Percentiles rank a stretch among this genome's conserved stretches.
These are phyloP conservation scores for Holocentrus rufus DNA, from an alignment of 2,797 vertebrate species.

Conservation along the genomic window DNA sequence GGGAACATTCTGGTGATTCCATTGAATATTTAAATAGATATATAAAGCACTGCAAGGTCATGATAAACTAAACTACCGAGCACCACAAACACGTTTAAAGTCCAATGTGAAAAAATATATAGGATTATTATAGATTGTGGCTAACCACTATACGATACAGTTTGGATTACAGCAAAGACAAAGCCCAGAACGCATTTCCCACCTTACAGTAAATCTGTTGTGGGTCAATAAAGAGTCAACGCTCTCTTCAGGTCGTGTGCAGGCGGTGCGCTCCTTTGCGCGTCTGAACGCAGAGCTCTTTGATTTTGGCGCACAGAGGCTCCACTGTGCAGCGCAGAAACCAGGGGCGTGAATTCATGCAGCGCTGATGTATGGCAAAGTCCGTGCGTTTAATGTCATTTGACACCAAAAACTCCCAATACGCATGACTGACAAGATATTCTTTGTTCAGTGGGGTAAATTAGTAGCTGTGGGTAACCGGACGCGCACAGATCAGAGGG, in stretches of 20 bases:
- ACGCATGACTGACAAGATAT: not conserved
- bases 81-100: constrained; percentile 5
- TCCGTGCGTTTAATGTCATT: not conserved
- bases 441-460: constrained; percentile 22
- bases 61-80: not conserved
- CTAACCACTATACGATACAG: not conserved
- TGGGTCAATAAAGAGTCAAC: constrained; percentile 33
- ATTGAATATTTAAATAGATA: not conserved
- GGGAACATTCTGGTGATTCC: no score
- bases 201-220: constrained; percentile 51
- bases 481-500: constrained; percentile 25
- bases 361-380: not conserved
- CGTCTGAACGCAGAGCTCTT: constrained; percentile 33
- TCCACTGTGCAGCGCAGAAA: constrained; percentile 25
- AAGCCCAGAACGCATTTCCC: not conserved
- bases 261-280: constrained; percentile 26
- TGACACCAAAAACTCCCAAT: not conserved
- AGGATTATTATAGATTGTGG: constrained; percentile 13
- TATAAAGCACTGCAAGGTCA: not conserved
- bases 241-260: not conserved
- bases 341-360: constrained; percentile 16
- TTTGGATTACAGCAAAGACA: constrained; percentile 29
- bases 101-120: constrained; percentile 16
- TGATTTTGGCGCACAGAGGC: constrained; percentile 43
- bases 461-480: constrained; percentile 22